These are phyloP conservation scores for Argentina silus DNA, from an alignment of 2,797 vertebrate species.

Conservation along the genomic window DNA sequence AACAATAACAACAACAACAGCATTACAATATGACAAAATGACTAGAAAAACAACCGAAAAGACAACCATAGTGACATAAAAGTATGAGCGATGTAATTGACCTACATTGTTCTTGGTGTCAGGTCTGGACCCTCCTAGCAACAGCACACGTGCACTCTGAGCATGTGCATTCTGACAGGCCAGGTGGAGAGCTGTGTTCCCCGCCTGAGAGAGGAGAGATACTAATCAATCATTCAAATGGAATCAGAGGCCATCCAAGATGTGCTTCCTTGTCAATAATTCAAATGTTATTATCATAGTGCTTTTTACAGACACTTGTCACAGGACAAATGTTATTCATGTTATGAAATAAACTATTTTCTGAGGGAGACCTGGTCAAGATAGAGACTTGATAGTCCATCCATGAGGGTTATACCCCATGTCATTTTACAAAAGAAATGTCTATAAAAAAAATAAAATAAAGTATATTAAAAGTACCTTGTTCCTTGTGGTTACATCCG, in stretches of 20 bases:
- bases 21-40: too few relatives aligned
- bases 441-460: too few relatives aligned
- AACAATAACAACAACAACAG: too few relatives aligned
- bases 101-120: constrained; percentile 90
- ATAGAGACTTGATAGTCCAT: too few relatives aligned
- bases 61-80: too few relatives aligned
- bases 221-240: neutral
- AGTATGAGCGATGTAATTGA: constrained; percentile 27
- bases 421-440: too few relatives aligned
- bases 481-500: constrained; percentile 86
- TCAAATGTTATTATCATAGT: neutral
- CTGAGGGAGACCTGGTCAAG: too few relatives aligned
- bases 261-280: too few relatives aligned
- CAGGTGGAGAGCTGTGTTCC: constrained; percentile 91
- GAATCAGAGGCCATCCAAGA: too few relatives aligned
- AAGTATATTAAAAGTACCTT: constrained; percentile 73
- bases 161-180: constrained; percentile 91
- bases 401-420: too few relatives aligned
- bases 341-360: too few relatives aligned
- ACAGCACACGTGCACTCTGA: constrained; percentile 82
- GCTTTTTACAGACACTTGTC: neutral
- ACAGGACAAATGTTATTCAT: too few relatives aligned
- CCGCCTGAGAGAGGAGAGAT: constrained; percentile 73
- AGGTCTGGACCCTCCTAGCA: constrained; percentile 84
- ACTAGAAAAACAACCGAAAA: neutral